Evolutionary conservation across 30 jellyfish, hydroid and myxozoan species (phyloP).

Genomic region (Morbakka virulenta): DNA sequence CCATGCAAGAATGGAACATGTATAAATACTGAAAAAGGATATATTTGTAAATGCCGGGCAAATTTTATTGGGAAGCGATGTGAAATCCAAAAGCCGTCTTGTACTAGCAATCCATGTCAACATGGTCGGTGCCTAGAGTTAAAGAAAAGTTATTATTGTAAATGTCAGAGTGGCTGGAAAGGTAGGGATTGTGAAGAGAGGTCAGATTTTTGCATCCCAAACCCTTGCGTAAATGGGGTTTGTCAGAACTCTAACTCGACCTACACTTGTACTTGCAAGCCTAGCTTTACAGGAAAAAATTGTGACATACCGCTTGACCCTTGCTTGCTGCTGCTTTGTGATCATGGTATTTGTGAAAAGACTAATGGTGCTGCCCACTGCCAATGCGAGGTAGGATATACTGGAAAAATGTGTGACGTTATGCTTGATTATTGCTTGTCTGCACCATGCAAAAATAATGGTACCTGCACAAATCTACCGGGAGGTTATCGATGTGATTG

Average conservation of each 20-base stretch:
- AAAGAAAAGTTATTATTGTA: slow-evolving; percentile 18
- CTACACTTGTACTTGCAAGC: slow-evolving; percentile 42
- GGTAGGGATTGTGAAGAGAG: slow-evolving; percentile 46
- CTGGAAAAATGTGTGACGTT: slow-evolving; percentile 37
- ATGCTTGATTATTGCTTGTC: slow-evolving; percentile 38
- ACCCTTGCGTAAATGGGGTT: slow-evolving; percentile 59
- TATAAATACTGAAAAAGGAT: slow-evolving; percentile 8
- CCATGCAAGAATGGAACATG: slow-evolving; percentile 64
- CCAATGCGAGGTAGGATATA: slow-evolving; percentile 38
- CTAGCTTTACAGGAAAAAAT: slow-evolving; percentile 47
- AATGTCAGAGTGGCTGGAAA: slow-evolving; percentile 31
- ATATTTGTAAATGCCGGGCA: slow-evolving; percentile 40
- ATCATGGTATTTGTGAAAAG: slow-evolving; percentile 52
- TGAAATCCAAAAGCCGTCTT: slow-evolving; percentile 23
- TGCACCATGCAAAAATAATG: slow-evolving; percentile 40
- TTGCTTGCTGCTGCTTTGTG: slow-evolving; percentile 62
- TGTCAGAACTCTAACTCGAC: slow-evolving; percentile 24
- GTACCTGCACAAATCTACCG: slow-evolving; percentile 17
- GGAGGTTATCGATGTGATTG: slow-evolving; percentile 59
- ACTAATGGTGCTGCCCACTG: slow-evolving; percentile 32
- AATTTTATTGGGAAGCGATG: slow-evolving; percentile 32
- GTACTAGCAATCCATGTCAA: slow-evolving; percentile 42
- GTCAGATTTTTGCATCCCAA: slow-evolving; percentile 44
- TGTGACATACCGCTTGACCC: slow-evolving; percentile 35
- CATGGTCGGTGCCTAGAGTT: slow-evolving; percentile 39